A percentile compares a stretch with the other conserved stretches of the same genome.
These are phyloP conservation scores for Acanthoscelides obtectus DNA, from an alignment of 2,888 invertebrate species.

Conservation along the genomic window DNA sequence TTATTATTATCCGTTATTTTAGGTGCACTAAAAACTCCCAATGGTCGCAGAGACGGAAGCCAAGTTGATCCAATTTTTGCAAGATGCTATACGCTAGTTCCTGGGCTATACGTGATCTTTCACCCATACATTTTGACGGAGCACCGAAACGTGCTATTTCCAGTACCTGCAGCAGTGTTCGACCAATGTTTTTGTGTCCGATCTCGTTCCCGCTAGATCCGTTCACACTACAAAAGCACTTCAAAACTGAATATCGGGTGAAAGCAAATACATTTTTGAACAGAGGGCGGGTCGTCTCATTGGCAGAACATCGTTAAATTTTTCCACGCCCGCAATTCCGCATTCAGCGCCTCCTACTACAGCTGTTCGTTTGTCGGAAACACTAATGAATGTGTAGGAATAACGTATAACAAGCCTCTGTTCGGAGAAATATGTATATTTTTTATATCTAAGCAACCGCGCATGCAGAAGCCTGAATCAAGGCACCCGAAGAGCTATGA, in stretches of 20 bases:
- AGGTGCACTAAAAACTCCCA: too few relatives aligned
- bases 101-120: too few relatives aligned
- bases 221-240: not conserved
- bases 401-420: not conserved
- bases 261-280: not conserved
- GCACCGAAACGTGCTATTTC: not conserved
- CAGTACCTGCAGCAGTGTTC: not conserved
- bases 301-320: not conserved
- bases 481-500: too few relatives aligned
- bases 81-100: too few relatives aligned
- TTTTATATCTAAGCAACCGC: too few relatives aligned
- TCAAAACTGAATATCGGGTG: not conserved
- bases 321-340: not conserved
- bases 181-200: not conserved
- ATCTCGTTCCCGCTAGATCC: not conserved
- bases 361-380: not conserved
- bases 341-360: not conserved
- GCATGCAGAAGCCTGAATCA: too few relatives aligned
- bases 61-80: too few relatives aligned
- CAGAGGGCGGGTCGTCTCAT: not conserved
- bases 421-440: too few relatives aligned
- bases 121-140: not conserved
- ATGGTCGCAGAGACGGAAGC: too few relatives aligned
- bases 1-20: too few relatives aligned
- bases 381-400: not conserved